phyloP scores from a whole-genome alignment of 2,113 vertebrate genomes.

The Gopherus flavomarginatus region DNA sequence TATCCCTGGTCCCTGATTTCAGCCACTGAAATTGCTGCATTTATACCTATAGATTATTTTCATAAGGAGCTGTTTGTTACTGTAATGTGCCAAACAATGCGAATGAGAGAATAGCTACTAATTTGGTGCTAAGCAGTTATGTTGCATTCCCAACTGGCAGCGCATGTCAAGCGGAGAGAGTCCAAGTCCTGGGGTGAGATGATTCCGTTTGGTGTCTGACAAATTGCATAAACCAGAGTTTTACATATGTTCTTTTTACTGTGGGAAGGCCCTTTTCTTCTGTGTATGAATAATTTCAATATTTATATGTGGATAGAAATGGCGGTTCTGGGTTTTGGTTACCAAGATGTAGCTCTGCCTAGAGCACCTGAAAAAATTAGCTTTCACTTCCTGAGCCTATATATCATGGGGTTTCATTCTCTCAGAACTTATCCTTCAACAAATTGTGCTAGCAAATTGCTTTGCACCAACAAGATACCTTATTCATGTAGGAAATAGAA shows the following conservation, averaged over 20 bases:
- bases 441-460: neutral
- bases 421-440: neutral
- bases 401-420: neutral
- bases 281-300: neutral
- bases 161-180: neutral
- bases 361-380: constrained; percentile 7
- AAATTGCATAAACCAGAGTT: neutral
- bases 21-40: constrained; percentile 35
- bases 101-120: neutral
- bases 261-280: neutral
- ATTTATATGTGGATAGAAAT: neutral
- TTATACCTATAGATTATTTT: constrained; percentile 18
- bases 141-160: constrained; percentile 2
- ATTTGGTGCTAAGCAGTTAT: constrained; percentile 10
- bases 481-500: constrained; percentile 16
- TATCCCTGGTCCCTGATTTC: neutral
- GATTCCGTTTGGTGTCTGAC: neutral
- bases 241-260: constrained; percentile 26
- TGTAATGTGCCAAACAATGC: constrained; percentile 63
- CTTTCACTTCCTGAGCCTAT: neutral
- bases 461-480: neutral
- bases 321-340: constrained; percentile 4
- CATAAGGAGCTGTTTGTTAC: constrained; percentile 8
- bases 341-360: constrained; percentile 31
- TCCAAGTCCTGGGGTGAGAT: neutral